Conservation (phyloP, 2,888 invertebrate species). For the Ashinkailepas kermadecensis region DNA sequence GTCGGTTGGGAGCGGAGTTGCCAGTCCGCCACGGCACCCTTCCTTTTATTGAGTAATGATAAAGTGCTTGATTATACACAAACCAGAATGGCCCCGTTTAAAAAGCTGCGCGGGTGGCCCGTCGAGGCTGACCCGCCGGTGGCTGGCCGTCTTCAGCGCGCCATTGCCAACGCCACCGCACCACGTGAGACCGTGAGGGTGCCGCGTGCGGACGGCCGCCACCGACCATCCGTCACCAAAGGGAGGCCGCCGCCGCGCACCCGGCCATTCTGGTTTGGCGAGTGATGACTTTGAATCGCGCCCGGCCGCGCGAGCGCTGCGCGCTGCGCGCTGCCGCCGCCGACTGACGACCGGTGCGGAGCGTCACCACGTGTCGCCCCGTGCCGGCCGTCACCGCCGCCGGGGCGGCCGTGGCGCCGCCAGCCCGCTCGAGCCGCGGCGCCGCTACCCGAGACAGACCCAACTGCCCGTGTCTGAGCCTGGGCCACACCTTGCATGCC, state of each 20-base stretch:
- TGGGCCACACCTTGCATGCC: conserved; percentile 7
- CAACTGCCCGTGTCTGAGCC: too few species aligned
- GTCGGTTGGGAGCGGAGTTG: neutral
- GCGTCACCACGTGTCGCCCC: too few species aligned
- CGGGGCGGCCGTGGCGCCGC: too few species aligned
- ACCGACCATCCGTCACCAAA: conserved; percentile 10
- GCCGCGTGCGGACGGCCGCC: neutral
- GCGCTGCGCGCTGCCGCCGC: too few species aligned
- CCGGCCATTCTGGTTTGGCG: conserved; percentile 14
- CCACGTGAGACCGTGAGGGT: neutral
- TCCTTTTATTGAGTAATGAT: conserved; percentile 18
- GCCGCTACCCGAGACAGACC: neutral
- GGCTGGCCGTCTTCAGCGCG: neutral
- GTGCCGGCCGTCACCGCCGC: too few species aligned
- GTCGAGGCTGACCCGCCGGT: neutral
- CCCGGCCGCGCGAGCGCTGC: neutral
- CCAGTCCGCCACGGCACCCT: neutral
- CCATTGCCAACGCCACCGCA: neutral
- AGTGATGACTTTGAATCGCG: neutral
- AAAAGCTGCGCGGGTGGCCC: too few species aligned
- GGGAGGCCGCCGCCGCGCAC: neutral
- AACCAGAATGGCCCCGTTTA: neutral
- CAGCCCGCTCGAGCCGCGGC: neutral
- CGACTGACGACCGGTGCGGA: too few species aligned
- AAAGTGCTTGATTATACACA: conserved; percentile 17